phyloP scores from a whole-genome alignment of 2,797 vertebrate species.

The Aphelocoma californica region DNA sequence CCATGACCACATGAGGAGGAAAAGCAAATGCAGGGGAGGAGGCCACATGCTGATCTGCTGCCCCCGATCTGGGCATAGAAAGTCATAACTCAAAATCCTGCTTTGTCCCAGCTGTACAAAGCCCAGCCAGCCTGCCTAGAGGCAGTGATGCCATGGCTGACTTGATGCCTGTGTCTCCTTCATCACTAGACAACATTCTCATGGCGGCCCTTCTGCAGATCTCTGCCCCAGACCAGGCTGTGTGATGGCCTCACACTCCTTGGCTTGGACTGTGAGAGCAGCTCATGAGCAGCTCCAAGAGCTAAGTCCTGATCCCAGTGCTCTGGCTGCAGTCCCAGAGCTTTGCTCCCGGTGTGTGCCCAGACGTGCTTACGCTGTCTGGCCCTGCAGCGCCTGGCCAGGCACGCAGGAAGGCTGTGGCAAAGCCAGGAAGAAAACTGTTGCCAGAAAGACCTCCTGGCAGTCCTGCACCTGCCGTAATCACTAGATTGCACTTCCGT shows the following conservation, averaged over 20 bases:
- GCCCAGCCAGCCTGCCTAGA: background rate
- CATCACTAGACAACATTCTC: accelerated
- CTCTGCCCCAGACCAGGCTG: background rate
- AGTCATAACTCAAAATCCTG: background rate
- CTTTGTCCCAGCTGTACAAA: background rate
- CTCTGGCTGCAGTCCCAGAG: background rate
- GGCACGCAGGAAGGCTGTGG: background rate
- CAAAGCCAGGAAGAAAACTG: conserved; percentile 1
- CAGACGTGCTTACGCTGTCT: accelerated
- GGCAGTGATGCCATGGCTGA: background rate
- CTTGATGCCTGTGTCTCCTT: background rate
- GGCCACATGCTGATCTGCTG: background rate
- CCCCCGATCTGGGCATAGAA: background rate
- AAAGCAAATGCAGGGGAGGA: background rate
- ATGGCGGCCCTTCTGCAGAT: background rate
- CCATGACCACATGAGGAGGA: background rate
- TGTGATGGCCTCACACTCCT: background rate
- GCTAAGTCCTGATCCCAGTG: background rate
- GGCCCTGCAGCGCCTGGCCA: background rate
- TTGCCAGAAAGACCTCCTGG: conserved; percentile 17
- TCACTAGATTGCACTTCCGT: background rate
- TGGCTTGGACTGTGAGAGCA: background rate
- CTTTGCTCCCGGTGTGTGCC: background rate
- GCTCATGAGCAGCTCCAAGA: background rate
- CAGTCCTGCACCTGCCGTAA: background rate